These are phyloP conservation scores for Myotis vivesi DNA, from an alignment of 2,797 vertebrate species.

Conservation along the genomic window DNA sequence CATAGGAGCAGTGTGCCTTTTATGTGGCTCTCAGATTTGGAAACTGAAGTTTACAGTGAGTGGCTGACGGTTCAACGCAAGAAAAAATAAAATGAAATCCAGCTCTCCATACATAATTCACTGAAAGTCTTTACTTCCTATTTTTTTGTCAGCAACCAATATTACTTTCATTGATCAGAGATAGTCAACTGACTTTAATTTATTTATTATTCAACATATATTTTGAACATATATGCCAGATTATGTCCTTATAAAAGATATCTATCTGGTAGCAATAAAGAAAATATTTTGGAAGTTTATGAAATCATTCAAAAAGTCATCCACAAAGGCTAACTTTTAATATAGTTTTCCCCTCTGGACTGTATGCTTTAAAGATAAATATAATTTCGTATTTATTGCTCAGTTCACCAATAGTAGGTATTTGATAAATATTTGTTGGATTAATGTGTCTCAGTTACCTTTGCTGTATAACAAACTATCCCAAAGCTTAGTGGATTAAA, in stretches of 20 bases:
- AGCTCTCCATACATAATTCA: background rate
- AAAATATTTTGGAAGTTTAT: slow-evolving; percentile 17
- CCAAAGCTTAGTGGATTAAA: background rate
- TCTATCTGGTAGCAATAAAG: background rate
- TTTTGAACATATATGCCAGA: background rate
- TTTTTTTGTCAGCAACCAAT: background rate
- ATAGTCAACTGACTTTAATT: background rate
- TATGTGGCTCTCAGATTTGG: background rate
- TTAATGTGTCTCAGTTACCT: background rate
- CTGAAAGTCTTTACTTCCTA: background rate
- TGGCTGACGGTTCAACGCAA: background rate
- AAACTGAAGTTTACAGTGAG: background rate
- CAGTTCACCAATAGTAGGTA: background rate
- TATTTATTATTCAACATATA: slow-evolving; percentile 1
- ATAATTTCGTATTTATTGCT: background rate
- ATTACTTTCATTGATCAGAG: background rate
- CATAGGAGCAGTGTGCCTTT: background rate
- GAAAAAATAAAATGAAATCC: background rate
- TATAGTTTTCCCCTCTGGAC: background rate
- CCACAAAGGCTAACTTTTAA: background rate
- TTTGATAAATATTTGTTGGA: slow-evolving; percentile 27
- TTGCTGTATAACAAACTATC: background rate
- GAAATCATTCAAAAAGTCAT: background rate
- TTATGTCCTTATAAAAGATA: background rate
- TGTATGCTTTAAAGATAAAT: background rate